Percentiles rank a stretch among this genome's conserved stretches.
Evolutionary conservation across 2,113 vertebrate genomes (phyloP).

Genomic region (Dasyurus viverrinus): DNA sequence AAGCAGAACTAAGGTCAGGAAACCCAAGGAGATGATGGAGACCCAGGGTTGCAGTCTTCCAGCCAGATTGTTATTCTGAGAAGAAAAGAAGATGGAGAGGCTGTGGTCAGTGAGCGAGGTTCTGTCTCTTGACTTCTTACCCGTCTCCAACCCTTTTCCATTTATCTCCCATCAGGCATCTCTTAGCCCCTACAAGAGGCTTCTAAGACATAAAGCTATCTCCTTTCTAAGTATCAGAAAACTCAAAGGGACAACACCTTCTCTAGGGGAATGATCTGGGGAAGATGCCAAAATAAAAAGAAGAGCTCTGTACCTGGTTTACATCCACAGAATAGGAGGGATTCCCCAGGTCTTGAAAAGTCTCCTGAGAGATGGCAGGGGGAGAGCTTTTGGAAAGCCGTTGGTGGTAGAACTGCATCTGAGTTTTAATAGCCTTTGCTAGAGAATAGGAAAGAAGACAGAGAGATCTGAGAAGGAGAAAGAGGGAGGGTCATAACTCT

Average conservation of each 20-base stretch:
- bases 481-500: neutral
- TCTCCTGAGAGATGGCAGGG: neutral
- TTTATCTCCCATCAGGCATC: neutral
- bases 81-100: conserved; percentile 57
- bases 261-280: neutral
- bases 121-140: neutral
- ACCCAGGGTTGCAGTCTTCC: conserved; percentile 45
- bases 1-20: conserved; percentile 49
- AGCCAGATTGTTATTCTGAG: conserved; percentile 59
- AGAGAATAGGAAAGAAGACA: conserved; percentile 38
- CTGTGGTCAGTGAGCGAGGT: conserved; percentile 14
- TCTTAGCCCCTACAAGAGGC: neutral
- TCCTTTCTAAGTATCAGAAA: neutral
- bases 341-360: neutral
- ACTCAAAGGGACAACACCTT: neutral
- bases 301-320: conserved; percentile 50
- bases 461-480: neutral
- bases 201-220: neutral
- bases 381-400: conserved; percentile 46
- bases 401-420: conserved; percentile 66
- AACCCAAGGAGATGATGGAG: conserved; percentile 42
- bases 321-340: conserved; percentile 27
- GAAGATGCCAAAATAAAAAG: neutral
- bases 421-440: conserved; percentile 69
- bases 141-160: neutral